Base-by-base conservation (phyloP, 92 coral and sea anemone species). In the Epizoanthus scotinus region DNA sequence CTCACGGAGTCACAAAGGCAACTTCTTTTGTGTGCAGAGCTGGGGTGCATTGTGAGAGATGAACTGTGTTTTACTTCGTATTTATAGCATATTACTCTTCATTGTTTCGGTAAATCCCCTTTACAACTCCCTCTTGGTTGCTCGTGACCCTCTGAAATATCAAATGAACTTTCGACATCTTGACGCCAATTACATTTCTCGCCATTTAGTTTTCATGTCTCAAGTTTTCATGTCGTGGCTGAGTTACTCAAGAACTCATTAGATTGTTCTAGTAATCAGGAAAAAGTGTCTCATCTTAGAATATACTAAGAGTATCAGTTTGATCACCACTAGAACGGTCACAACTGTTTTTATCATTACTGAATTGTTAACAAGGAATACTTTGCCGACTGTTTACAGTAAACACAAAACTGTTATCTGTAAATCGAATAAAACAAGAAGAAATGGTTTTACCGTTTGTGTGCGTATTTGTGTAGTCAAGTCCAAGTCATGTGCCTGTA, bases 111-210 rank as follows among this genome's bases (percentile, higher is more conserved):
- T 75, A 12, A 75, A 57, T 20, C 61, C 81, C 81, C 81, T 75
- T 75, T 67, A 38, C 67, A 36, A 1, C 68, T 1, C 24, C 54
- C 80, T 58, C 68, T 68, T 75, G 81, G 38, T 14, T 14, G 57
- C 81, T 28, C 67, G 68, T 75, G 81, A 75, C 81, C 14, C 4
- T 54, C 81, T 40, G 81, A 58, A 29, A 58, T 34, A 36, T 24
- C 1, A 31, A 19, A 15, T 53, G 6, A 21, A 9, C 80, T 74
- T 74, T 74, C 54, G 79, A 73, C 52, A 19, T 29, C 2, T 31
- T 2, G 4, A 55, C 27, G 40, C 29, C 54, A 58, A 75, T 5
- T 36, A 15, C 55, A 25, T 38, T 21, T 59, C 40, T 34, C 5
- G 40, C 40, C 55, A 25, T 38, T 21, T 59, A 31, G 2, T 57